A percentile compares a stretch with the other conserved stretches of the same genome.
phyloP scores from a whole-genome alignment of 2,113 vertebrate species.

The Aepyceros melampus region DNA sequence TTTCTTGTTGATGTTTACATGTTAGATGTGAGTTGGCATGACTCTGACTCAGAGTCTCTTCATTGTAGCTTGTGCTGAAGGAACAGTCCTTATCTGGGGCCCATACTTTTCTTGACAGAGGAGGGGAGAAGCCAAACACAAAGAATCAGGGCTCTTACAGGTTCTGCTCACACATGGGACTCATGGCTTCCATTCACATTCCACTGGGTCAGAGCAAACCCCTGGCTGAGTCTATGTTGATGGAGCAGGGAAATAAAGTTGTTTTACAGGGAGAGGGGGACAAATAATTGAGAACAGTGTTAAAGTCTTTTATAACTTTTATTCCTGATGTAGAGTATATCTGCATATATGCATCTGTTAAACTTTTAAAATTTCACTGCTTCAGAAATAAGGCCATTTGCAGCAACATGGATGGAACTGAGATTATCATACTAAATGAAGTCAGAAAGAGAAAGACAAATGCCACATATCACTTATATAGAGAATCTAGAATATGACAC shows the following conservation, averaged over 20 bases:
- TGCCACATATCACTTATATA: not conserved
- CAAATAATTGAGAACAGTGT: not conserved
- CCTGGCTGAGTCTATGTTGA: not conserved
- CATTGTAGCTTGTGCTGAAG: not conserved
- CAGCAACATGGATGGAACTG: not conserved
- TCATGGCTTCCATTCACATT: not conserved
- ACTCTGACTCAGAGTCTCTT: not conserved
- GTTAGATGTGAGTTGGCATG: not conserved
- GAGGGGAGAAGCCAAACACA: not conserved
- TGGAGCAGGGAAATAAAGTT: not conserved
- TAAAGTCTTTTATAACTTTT: not conserved
- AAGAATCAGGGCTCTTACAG: not conserved
- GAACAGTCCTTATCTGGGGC: not conserved
- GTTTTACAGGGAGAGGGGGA: not conserved
- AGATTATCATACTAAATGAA: not conserved
- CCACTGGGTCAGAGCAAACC: not conserved
- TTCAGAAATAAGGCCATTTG: not conserved
- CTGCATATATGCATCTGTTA: not conserved
- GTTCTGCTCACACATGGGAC: not conserved
- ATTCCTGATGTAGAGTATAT: not conserved
- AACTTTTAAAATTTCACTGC: not conserved
- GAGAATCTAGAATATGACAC: not conserved
- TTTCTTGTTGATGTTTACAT: not conserved
- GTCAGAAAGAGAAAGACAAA: not conserved
- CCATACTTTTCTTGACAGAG: not conserved